Conservation (phyloP, 1,140 invertebrate species). For the Cydia fagiglandana region DNA sequence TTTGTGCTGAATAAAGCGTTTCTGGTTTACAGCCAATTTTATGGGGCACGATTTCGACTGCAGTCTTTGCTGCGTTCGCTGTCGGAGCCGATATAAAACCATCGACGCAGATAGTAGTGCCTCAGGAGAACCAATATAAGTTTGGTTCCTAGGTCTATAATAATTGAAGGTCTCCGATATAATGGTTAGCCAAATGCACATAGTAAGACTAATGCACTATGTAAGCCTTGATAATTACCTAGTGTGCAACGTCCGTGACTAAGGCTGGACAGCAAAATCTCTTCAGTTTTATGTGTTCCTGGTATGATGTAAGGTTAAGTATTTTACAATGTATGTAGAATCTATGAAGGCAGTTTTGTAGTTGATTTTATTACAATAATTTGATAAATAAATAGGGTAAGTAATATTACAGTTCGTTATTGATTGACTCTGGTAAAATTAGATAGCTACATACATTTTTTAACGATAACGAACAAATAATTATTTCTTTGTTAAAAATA, state of each 20-base stretch:
- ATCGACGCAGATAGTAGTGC: not conserved
- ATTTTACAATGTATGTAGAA: conserved; percentile 1
- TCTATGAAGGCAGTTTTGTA: not conserved
- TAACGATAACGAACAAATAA: too few relatives aligned
- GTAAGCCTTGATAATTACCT: not conserved
- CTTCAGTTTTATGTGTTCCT: conserved; percentile 5
- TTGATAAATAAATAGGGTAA: not conserved
- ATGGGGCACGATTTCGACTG: not conserved
- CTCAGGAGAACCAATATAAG: not conserved
- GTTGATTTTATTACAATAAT: not conserved
- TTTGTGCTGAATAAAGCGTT: conserved; percentile 12
- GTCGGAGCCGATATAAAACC: not conserved
- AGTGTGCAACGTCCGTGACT: conserved; percentile 9
- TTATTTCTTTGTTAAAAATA: too few relatives aligned
- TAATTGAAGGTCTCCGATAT: not conserved
- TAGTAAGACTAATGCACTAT: not conserved
- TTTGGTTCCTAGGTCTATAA: not conserved
- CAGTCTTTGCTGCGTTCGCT: conserved; percentile 2
- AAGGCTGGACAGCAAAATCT: not conserved
- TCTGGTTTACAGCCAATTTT: conserved; percentile 24
- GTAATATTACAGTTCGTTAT: too few relatives aligned
- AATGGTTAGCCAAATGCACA: not conserved
- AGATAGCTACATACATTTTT: too few relatives aligned
- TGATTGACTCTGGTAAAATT: too few relatives aligned
- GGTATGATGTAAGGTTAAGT: not conserved